A percentile compares a stretch with the other conserved stretches of the same genome.
Evolutionary conservation across 2,888 invertebrate species (phyloP).

Genomic region (Orchestes rusci): DNA sequence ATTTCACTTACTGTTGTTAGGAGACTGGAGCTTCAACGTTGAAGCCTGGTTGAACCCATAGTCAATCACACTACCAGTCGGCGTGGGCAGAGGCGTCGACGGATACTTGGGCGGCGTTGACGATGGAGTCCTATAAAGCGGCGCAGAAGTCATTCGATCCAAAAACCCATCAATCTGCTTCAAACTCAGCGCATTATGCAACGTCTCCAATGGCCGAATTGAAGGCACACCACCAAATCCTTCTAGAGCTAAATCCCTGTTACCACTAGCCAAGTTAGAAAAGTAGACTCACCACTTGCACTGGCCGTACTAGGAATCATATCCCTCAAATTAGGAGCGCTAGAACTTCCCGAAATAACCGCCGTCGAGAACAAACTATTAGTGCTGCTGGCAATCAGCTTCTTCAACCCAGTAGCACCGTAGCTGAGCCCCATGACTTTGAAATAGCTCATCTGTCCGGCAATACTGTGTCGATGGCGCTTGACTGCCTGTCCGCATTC

Average conservation of each 20-base stretch:
- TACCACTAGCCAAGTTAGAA: too few relatives aligned
- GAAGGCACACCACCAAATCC: slow-evolving; percentile 91
- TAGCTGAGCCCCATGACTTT: slow-evolving; percentile 78
- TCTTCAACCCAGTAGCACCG: slow-evolving; percentile 48
- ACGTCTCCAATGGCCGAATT: slow-evolving; percentile 91
- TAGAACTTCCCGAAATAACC: slow-evolving; percentile 90
- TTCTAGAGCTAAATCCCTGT: slow-evolving; percentile 66
- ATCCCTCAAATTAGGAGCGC: slow-evolving; percentile 83
- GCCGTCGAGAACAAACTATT: slow-evolving; percentile 93
- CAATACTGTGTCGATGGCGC: slow-evolving; percentile 92
- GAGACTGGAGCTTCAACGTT: slow-evolving; percentile 44
- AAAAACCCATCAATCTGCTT: slow-evolving; percentile 86
- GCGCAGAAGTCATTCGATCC: slow-evolving; percentile 74
- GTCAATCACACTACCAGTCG: slow-evolving; percentile 34
- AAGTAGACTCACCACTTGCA: slow-evolving; percentile 59
- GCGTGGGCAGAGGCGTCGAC: slow-evolving; percentile 48
- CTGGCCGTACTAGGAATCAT: slow-evolving; percentile 73
- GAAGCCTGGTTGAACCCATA: slow-evolving; percentile 31
- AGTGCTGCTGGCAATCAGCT: slow-evolving; percentile 57
- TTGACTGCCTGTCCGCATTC: slow-evolving; percentile 44
- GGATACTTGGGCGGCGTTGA: slow-evolving; percentile 62
- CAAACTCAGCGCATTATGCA: slow-evolving; percentile 93
- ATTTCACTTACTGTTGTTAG: slow-evolving; percentile 47
- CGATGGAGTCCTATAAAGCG: slow-evolving; percentile 65
- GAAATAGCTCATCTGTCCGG: slow-evolving; percentile 91